phyloP scores from a whole-genome alignment of 92 coral and sea anemone genomes.

The Nematostella vectensis region DNA sequence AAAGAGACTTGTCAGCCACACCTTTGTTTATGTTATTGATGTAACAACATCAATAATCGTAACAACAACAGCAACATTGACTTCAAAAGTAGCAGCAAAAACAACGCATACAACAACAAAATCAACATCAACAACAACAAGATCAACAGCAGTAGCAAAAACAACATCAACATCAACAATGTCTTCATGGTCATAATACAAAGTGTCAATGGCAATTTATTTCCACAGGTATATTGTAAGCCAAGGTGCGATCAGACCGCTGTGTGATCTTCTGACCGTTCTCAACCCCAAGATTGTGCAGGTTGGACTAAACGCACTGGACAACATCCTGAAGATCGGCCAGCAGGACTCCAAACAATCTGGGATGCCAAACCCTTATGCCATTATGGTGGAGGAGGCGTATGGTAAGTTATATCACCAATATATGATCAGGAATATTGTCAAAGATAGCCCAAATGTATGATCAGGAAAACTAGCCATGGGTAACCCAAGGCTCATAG shows the following conservation, averaged over 20 bases:
- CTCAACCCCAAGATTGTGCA: conserved; percentile 91
- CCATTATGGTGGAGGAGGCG: conserved; percentile 89
- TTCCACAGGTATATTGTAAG: conserved; percentile 75
- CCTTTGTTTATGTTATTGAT: no score
- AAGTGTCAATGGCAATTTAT: no score
- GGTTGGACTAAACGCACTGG: conserved; percentile 91
- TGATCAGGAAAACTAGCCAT: background rate
- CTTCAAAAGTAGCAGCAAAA: no score
- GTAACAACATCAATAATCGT: no score
- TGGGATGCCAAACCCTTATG: conserved; percentile 67
- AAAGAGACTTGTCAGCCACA: no score
- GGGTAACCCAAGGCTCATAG: background rate
- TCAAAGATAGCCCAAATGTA: background rate
- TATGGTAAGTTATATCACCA: conserved; percentile 74
- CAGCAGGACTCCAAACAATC: conserved; percentile 53
- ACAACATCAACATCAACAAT: no score
- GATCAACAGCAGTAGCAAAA: no score
- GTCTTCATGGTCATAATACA: no score
- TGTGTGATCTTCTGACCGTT: conserved; percentile 89
- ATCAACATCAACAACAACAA: no score
- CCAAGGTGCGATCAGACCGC: conserved; percentile 85
- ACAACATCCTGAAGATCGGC: conserved; percentile 83
- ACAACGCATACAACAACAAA: no score
- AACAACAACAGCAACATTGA: no score
- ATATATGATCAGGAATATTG: no score